Evolutionary conservation across 2,113 vertebrate species (phyloP).

Genomic region (Peromyscus polionotus): DNA sequence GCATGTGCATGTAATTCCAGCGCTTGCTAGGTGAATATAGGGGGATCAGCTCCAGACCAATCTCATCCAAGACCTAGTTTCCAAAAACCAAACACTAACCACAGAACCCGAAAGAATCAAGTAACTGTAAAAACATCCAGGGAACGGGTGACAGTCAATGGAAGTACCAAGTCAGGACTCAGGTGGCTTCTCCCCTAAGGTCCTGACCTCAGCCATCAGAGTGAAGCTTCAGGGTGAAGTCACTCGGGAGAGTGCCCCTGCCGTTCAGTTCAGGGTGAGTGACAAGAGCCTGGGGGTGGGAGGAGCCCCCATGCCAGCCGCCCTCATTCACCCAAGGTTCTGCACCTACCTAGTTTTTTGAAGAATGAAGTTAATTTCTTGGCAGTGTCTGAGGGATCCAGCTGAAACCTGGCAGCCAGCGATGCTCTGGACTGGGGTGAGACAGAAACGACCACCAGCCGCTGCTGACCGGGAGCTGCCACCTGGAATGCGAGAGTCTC

Average conservation of each 20-base stretch:
- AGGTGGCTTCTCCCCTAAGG: not conserved
- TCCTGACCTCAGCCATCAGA: not conserved
- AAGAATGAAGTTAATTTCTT: slow-evolving; percentile 93
- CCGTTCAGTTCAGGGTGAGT: not conserved
- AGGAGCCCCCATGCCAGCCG: not conserved
- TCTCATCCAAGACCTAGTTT: not conserved
- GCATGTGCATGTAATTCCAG: not conserved
- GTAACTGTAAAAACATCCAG: not conserved
- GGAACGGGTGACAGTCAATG: not conserved
- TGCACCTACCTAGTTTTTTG: slow-evolving; percentile 91
- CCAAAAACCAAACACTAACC: not conserved
- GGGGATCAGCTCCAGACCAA: not conserved
- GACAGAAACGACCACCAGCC: slow-evolving; percentile 93
- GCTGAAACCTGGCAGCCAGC: slow-evolving; percentile 90
- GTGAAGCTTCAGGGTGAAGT: not conserved
- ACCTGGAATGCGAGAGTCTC: slow-evolving; percentile 54
- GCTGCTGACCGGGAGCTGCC: slow-evolving; percentile 83
- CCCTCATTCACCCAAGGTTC: not conserved
- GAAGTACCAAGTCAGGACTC: not conserved
- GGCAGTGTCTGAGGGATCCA: slow-evolving; percentile 91
- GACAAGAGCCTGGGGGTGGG: not conserved
- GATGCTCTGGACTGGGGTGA: slow-evolving; percentile 97
- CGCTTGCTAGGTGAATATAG: not conserved
- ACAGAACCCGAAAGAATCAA: not conserved
- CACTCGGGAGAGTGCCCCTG: not conserved